A percentile compares a stretch with the other conserved stretches of the same genome.
Evolutionary conservation across 2,113 vertebrate species (phyloP).

Genomic region (Nanorana parkeri): DNA sequence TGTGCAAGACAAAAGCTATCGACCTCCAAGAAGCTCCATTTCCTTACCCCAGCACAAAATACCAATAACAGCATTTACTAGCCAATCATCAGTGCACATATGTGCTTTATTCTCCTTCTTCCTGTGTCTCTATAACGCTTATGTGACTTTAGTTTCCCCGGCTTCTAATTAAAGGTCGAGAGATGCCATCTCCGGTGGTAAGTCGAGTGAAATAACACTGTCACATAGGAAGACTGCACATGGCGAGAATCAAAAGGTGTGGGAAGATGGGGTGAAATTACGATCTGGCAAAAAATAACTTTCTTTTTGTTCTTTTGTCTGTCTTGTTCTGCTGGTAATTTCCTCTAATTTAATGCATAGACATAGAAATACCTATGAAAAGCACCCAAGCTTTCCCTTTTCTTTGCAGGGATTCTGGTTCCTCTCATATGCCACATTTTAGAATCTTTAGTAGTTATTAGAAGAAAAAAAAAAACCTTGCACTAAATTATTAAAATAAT

Average conservation of each 20-base stretch:
- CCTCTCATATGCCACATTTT: background rate
- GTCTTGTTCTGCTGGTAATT: background rate
- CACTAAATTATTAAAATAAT: too few relatives aligned
- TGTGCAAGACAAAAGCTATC: constrained; percentile 14
- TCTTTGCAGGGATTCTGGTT: background rate
- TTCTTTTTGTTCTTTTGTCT: background rate
- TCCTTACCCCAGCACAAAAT: constrained; percentile 8
- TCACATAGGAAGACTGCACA: constrained; percentile 6
- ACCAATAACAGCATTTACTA: constrained; percentile 19
- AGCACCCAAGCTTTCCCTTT: background rate
- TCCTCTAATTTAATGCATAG: background rate
- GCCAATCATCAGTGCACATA: constrained; percentile 31
- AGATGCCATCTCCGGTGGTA: constrained; percentile 41
- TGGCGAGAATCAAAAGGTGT: constrained; percentile 27
- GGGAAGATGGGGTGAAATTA: constrained; percentile 16
- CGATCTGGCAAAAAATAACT: background rate
- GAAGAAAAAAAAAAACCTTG: too few relatives aligned
- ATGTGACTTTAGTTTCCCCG: constrained; percentile 5
- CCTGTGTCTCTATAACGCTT: background rate
- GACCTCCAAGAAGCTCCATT: constrained; percentile 15
- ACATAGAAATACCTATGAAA: background rate
- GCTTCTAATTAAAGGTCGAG: constrained; percentile 36
- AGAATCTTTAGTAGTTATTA: background rate
- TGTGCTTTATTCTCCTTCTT: constrained; percentile 10
- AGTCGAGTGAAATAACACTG: constrained; percentile 25